Evolutionary conservation across 2,888 invertebrate genomes (phyloP), one percentile per base, ranked within the genome.

Genomic region (Eutolmus rufibarbis): DNA sequence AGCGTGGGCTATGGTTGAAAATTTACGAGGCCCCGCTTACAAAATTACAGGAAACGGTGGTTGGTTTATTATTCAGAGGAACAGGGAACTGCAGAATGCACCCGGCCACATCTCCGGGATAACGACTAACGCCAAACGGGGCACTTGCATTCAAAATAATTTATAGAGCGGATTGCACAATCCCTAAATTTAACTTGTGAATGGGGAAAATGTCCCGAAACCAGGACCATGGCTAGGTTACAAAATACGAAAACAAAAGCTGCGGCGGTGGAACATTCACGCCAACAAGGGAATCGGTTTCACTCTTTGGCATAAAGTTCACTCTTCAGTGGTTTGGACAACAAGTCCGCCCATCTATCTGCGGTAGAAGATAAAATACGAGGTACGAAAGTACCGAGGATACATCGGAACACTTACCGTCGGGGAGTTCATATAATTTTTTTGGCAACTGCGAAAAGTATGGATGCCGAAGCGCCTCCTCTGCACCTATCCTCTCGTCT

Each of bases 391-490:
- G 5, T 28, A 77, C 66, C 12, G 23, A n/a, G 74, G 46, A 81
- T 40, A 16, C 40, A 12, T 37, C 9, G 28, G 31, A 31, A 28
- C 86, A 93, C 95, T 95, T 93, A 98, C 98, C 97, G 92, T 98
- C 98, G 90, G 98, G 97, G 93, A 99, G 94, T 92, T 98, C 97
- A 92, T 96, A 95, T 90, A 99, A 94, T 93, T 97, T 96, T 92
- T 95, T 95, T 91, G 99, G 98, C 93, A 99, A 95, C 90, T 96
- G 95, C 89, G 95, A 95, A 94, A 99, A 99, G 94, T 98, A 99
- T 88, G 95, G 94, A 94, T 99, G 98, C 89, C 94, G 94, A 93
- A 98, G 95, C 77, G 99, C 98, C 74, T 96, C 94, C 81, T 96
- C 95, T 86, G 99, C 98, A 86, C 97, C 95, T 92, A 98, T 95